These are phyloP conservation scores for Octodon degus DNA, from an alignment of 2,113 vertebrate species.

Conservation along the genomic window DNA sequence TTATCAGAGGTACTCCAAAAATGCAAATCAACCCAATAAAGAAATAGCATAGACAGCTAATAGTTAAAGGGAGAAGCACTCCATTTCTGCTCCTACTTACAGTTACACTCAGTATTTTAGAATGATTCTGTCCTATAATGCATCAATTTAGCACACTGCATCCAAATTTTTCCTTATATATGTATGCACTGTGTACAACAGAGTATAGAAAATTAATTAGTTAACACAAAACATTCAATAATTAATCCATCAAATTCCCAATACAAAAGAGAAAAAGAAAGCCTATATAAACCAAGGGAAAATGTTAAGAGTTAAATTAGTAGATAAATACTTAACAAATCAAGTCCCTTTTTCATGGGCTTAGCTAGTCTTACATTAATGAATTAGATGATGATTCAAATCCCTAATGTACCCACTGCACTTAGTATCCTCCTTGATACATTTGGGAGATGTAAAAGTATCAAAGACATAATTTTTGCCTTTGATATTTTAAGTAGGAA, in stretches of 20 bases:
- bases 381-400: neutral
- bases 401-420: neutral
- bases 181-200: neutral
- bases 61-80: neutral
- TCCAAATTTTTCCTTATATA: neutral
- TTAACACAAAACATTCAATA: slow-evolving; percentile 3
- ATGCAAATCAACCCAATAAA: slow-evolving; percentile 1
- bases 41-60: neutral
- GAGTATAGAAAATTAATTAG: neutral
- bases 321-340: neutral
- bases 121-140: neutral
- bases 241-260: slow-evolving; percentile 21
- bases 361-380: slow-evolving; percentile 18
- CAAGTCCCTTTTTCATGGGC: slow-evolving; percentile 21
- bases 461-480: neutral
- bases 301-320: neutral
- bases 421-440: neutral
- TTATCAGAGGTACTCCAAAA: neutral
- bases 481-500: slow-evolving; percentile 19
- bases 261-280: neutral
- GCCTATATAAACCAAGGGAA: neutral
- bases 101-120: slow-evolving; percentile 26
- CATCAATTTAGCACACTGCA: slow-evolving; percentile 5
- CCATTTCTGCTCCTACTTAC: neutral
- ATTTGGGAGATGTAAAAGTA: slow-evolving; percentile 2